Conservation (phyloP, 2,797 vertebrate genomes). For the Melanotaenia maccullochi region DNA sequence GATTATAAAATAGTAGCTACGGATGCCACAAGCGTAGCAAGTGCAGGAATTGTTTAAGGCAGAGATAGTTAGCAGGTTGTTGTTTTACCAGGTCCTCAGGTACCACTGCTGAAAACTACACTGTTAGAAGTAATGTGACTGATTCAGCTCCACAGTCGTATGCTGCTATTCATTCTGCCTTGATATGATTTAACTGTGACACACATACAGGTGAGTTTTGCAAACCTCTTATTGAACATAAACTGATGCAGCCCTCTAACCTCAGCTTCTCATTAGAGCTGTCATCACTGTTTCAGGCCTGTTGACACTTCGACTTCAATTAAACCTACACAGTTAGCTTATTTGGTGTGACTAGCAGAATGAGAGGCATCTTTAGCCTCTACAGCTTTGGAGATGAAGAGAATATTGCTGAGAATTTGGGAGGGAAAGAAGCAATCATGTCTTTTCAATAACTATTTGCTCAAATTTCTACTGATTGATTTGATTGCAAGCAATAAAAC, state of each 20-base stretch:
- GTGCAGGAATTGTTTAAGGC: not conserved
- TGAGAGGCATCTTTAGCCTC: conserved; percentile 43
- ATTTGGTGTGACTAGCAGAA: conserved; percentile 44
- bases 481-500: not conserved
- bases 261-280: conserved; percentile 38
- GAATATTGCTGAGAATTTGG: not conserved
- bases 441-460: too few species aligned
- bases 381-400: conserved; percentile 11
- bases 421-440: not conserved
- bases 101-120: not conserved
- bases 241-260: conserved; percentile 20
- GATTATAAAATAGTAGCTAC: too few species aligned
- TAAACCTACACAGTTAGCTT: conserved; percentile 39
- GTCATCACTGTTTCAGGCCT: conserved; percentile 34
- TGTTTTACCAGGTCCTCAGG: not conserved
- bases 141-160: not conserved
- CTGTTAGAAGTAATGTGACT: not conserved
- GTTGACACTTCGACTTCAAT: conserved; percentile 46
- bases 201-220: conserved; percentile 1
- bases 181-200: not conserved
- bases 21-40: too few species aligned
- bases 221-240: conserved; percentile 31
- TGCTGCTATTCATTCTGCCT: conserved; percentile 9
- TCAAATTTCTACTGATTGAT: too few species aligned
- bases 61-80: not conserved